Conservation (phyloP, 2,113 vertebrate genomes). For the Poeciliopsis occidentalis region DNA sequence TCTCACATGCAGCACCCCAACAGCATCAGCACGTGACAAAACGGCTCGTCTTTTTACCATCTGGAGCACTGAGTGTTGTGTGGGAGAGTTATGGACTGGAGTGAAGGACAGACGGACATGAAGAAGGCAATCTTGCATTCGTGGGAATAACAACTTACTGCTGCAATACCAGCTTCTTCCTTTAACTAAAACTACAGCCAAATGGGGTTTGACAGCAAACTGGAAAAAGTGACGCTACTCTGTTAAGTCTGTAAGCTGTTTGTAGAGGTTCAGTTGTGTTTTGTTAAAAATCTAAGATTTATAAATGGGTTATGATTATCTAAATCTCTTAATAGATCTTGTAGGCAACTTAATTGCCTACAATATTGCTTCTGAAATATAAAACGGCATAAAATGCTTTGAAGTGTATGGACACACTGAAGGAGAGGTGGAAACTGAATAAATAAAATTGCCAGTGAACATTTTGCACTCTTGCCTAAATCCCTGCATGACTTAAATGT, state of each 20-base stretch:
- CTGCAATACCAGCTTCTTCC: background rate
- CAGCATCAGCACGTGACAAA: background rate
- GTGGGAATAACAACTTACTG: background rate
- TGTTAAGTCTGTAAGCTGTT: too few species aligned
- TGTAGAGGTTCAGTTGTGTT: too few species aligned
- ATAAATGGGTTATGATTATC: background rate
- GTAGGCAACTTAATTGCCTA: background rate
- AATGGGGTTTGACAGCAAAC: too few species aligned
- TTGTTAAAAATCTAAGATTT: too few species aligned
- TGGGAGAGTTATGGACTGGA: constrained; percentile 1
- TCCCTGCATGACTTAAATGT: too few species aligned
- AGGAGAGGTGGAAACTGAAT: background rate
- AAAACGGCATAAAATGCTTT: background rate
- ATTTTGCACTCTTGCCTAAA: too few species aligned
- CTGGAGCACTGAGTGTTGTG: background rate
- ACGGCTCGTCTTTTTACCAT: background rate
- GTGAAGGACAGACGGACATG: background rate
- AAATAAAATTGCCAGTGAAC: background rate
- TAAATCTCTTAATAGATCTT: background rate
- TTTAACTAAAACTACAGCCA: too few species aligned
- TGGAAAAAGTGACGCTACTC: too few species aligned
- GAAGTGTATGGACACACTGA: background rate
- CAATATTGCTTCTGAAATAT: background rate
- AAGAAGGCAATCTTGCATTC: background rate
- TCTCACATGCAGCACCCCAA: background rate